Evolutionary conservation across 2,888 invertebrate species (phyloP).

Genomic region (Byasa hedistus): DNA sequence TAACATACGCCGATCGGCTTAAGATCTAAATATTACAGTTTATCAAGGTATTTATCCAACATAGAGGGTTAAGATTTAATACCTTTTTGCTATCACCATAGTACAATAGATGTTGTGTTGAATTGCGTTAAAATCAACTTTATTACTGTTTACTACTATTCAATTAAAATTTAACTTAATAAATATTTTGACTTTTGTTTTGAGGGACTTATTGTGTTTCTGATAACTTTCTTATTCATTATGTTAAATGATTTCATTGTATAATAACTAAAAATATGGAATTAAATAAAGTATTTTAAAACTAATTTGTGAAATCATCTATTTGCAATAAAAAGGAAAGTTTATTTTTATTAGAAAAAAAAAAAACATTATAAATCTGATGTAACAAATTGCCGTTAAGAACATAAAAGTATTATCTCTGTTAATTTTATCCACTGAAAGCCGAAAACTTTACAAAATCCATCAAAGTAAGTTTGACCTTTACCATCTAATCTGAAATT

Average conservation of each 20-base stretch:
- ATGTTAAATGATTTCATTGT: too few relatives aligned
- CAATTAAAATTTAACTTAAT: not conserved
- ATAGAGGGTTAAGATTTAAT: not conserved
- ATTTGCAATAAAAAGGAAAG: too few relatives aligned
- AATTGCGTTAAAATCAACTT: not conserved
- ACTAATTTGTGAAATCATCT: too few relatives aligned
- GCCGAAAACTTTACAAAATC: too few relatives aligned
- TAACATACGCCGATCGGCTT: constrained; percentile 73
- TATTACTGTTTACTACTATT: not conserved
- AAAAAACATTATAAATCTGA: too few relatives aligned
- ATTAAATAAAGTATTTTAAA: too few relatives aligned
- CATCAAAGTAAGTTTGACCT: too few relatives aligned
- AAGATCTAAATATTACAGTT: constrained; percentile 69
- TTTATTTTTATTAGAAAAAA: too few relatives aligned
- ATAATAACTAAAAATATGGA: too few relatives aligned
- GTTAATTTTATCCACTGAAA: too few relatives aligned
- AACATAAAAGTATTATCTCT: too few relatives aligned
- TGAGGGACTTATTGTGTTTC: not conserved
- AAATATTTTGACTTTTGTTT: not conserved
- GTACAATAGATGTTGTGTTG: not conserved
- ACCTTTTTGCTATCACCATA: not conserved
- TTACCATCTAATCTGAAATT: not conserved
- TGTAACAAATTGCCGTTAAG: too few relatives aligned
- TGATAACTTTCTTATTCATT: not conserved
- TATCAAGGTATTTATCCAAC: constrained; percentile 58